Evolutionary conservation across 2,888 invertebrate genomes (phyloP).

Genomic region (Pammene aurita): DNA sequence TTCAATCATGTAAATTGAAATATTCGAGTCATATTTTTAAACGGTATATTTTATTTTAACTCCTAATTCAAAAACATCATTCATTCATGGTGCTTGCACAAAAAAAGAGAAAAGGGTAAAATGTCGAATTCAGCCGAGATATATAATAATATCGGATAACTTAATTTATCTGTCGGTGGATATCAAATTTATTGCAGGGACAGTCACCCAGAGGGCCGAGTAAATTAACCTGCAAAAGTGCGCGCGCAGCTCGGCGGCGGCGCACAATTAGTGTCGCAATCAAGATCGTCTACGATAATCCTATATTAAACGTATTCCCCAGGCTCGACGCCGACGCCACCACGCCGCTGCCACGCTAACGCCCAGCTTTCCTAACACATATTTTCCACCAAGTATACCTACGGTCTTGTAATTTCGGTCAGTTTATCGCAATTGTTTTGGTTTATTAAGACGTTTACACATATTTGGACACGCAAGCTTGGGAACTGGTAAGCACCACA

Average conservation of each 20-base stretch:
- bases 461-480: conserved; percentile 34
- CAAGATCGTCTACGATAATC: conserved; percentile 65
- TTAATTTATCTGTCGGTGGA: conserved; percentile 55
- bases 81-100: conserved; percentile 24
- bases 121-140: conserved; percentile 51
- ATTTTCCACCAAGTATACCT: conserved; percentile 32
- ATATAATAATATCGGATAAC: conserved; percentile 55
- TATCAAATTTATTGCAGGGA: conserved; percentile 43
- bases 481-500: neutral
- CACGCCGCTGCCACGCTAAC: conserved; percentile 17
- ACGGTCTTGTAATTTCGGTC: conserved; percentile 16
- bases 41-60: too few relatives aligned
- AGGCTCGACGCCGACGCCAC: conserved; percentile 36
- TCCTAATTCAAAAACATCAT: neutral
- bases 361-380: conserved; percentile 31
- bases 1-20: too few relatives aligned
- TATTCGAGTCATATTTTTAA: too few relatives aligned
- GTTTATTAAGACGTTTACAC: conserved; percentile 37
- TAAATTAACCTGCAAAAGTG: conserved; percentile 54
- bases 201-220: conserved; percentile 42
- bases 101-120: conserved; percentile 19
- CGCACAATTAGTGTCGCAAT: conserved; percentile 68
- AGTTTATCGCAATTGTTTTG: conserved; percentile 36
- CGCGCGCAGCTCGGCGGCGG: conserved; percentile 46
- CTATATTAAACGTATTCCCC: conserved; percentile 56